These are phyloP conservation scores for Noctua fimbriata DNA, from an alignment of 2,888 invertebrate genomes.

Conservation along the genomic window DNA sequence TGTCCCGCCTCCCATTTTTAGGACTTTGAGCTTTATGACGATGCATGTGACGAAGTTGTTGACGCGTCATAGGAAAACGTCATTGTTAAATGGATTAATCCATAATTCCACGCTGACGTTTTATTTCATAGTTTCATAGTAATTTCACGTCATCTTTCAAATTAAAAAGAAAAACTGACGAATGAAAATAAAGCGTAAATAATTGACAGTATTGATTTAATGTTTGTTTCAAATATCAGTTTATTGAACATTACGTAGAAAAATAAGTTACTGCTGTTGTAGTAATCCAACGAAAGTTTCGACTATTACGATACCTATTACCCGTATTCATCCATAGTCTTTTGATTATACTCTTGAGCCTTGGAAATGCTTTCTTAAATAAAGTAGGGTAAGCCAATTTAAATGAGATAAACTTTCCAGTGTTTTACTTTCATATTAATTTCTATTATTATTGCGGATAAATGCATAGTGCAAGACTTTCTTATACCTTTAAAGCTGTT, in stretches of 20 bases:
- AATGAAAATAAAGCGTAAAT: neutral
- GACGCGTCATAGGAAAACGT: conserved; percentile 19
- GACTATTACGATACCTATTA: conserved; percentile 2
- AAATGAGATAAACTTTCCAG: conserved; percentile 59
- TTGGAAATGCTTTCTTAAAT: conserved; percentile 47
- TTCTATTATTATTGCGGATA: conserved; percentile 54
- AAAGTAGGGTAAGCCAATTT: conserved; percentile 50
- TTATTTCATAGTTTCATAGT: too few relatives aligned
- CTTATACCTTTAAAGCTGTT: neutral
- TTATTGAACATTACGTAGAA: neutral
- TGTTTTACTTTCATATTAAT: conserved; percentile 49
- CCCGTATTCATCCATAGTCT: conserved; percentile 24
- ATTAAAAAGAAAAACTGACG: neutral
- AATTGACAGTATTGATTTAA: neutral
- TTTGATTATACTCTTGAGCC: conserved; percentile 45
- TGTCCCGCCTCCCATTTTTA: conserved; percentile 6
- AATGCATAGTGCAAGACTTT: conserved; percentile 44
- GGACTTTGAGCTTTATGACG: conserved; percentile 30
- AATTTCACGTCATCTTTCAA: neutral
- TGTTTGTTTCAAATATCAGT: neutral
- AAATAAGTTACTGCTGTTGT: neutral
- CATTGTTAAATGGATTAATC: conserved; percentile 14
- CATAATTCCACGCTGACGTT: neutral
- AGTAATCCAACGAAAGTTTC: conserved; percentile 28
- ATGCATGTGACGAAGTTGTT: neutral